Base-by-base conservation (phyloP, 1,140 invertebrate genomes). In the Drosophila kurseongensis region DNA sequence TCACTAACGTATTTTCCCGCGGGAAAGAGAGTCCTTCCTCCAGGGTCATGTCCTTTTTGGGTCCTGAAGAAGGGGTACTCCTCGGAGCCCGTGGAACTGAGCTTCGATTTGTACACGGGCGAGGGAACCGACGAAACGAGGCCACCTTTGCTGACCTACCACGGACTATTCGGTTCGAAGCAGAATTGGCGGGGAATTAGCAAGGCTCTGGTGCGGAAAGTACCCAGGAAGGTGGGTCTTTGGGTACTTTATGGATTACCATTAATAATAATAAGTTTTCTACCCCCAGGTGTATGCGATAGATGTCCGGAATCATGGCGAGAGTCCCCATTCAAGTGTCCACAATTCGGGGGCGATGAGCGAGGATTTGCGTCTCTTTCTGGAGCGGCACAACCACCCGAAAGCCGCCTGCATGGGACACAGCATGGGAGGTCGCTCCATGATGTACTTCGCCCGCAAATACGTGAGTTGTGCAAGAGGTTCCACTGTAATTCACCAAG, bases 261-360 rank as follows among this genome's bases (percentile, higher is more conserved):
- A 0, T 10, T 0, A 10, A 18, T 16, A 10, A 51, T 32, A 8
- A 13, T 0, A 1, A 44, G 16, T 13, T 27, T 14, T 14, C 1
- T 44, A 29, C n/a, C 27, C 5, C 0, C 52, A 91, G 85, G 95
- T 98, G 0, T 95, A 97, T 41, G 93, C 95, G 1, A 93, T 98
- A 16, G 98, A 99, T 94, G 95, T 96, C 2, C 94, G 98, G 86
- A 98, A 99, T 93, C 98, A 99, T 93, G 98, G 98, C 0, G 96
- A 97, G 41, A 98, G 97, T 89, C 96, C 96, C 0, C 97, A 98
- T 81, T 93, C 95, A 2, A 72, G 92, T 8, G 93, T 95, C 0
- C 96, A 97, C 92, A 94, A 93, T 36, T 98, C 98, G 91, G 78
- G 91, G 5, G 92, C 94, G 13, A 95, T 98, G 94, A 94, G 95